These are phyloP conservation scores for Pipistrellus pipistrellus DNA, from an alignment of 2,797 vertebrate genomes.

Conservation along the genomic window DNA sequence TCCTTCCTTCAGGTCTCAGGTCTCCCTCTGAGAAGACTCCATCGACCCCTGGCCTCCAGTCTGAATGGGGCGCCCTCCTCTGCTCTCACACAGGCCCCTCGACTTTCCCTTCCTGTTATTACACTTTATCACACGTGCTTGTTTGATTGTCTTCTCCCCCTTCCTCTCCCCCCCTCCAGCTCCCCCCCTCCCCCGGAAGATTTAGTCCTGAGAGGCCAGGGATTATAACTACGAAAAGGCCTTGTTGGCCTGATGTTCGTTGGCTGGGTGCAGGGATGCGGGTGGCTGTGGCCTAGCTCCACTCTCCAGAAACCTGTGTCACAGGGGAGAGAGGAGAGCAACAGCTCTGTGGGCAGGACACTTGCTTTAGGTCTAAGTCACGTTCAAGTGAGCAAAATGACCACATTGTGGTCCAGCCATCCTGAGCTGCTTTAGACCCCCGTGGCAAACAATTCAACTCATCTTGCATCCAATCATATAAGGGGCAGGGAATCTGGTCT, in stretches of 20 bases:
- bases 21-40: not conserved
- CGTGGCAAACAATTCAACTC: not conserved
- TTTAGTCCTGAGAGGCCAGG: not conserved
- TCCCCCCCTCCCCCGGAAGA: not conserved
- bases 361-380: constrained; percentile 2
- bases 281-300: not conserved
- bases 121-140: not conserved
- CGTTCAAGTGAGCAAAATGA: not conserved
- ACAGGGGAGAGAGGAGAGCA: not conserved
- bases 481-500: not conserved
- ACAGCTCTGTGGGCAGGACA: not conserved
- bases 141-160: not conserved
- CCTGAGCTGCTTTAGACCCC: not conserved
- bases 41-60: not conserved
- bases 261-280: not conserved
- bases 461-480: not conserved
- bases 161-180: rapidly evolving
- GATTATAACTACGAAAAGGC: not conserved
- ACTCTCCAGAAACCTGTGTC: not conserved
- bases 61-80: not conserved
- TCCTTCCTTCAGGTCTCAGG: not conserved
- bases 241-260: not conserved
- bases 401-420: not conserved
- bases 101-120: not conserved
- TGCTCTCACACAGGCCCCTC: not conserved